Conservation (phyloP, 1,140 invertebrate genomes). For the Drosophila takahashii region DNA sequence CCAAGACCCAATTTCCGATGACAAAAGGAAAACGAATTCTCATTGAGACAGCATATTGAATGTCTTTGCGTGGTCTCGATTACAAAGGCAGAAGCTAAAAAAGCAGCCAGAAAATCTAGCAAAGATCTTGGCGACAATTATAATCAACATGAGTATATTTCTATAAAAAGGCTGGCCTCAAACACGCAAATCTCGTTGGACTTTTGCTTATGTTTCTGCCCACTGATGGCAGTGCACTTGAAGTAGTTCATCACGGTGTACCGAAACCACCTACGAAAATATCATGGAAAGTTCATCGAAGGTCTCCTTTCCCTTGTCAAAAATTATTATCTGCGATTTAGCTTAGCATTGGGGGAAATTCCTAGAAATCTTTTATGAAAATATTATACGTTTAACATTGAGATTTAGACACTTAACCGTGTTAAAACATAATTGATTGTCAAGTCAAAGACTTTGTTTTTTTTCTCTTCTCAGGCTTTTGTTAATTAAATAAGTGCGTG, state of each 20-base stretch:
- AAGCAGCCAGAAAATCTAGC: slow-evolving; percentile 22
- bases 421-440: slow-evolving; percentile 44
- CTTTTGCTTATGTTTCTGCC: slow-evolving; percentile 24
- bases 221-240: slow-evolving; percentile 39
- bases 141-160: slow-evolving; percentile 21
- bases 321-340: neutral
- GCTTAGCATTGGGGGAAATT: slow-evolving; percentile 39
- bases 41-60: slow-evolving; percentile 62
- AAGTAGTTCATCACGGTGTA: slow-evolving; percentile 27
- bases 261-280: slow-evolving; percentile 25
- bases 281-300: slow-evolving; percentile 42
- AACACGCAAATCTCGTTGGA: slow-evolving; percentile 42
- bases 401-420: slow-evolving; percentile 36
- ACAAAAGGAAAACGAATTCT: slow-evolving; percentile 71
- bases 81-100: slow-evolving; percentile 59
- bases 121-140: slow-evolving; percentile 62
- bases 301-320: slow-evolving; percentile 37
- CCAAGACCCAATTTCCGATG: slow-evolving; percentile 75
- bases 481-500: slow-evolving; percentile 46
- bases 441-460: slow-evolving; percentile 17
- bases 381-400: slow-evolving; percentile 33
- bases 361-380: slow-evolving; percentile 30
- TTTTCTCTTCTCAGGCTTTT: slow-evolving; percentile 10
- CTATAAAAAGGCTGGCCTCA: slow-evolving; percentile 34
- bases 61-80: slow-evolving; percentile 62